Conservation (phyloP, 2,888 invertebrate genomes). For the Trachelus troglodyta region DNA sequence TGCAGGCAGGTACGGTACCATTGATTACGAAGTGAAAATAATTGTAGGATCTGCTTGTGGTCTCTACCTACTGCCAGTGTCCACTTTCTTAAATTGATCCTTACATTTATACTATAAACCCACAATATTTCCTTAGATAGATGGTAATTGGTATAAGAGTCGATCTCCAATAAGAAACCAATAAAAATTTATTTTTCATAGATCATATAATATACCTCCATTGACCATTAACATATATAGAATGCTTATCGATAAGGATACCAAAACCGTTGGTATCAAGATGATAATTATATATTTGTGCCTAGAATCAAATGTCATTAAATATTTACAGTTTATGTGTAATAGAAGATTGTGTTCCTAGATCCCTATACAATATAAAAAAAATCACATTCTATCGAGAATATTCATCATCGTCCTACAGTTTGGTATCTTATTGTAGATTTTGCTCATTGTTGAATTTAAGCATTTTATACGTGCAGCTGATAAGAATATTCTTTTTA, state of each 20-base stretch:
- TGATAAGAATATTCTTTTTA: constrained; percentile 4
- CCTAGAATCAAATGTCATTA: not conserved
- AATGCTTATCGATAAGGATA: not conserved
- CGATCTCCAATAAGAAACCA: not conserved
- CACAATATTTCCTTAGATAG: not conserved
- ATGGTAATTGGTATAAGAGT: not conserved
- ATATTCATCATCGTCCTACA: not conserved
- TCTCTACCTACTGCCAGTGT: not conserved
- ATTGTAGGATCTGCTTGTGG: not conserved
- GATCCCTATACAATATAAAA: not conserved
- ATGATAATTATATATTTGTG: not conserved
- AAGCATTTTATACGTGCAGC: constrained; percentile 14
- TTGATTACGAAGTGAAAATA: not conserved
- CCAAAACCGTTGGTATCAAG: not conserved
- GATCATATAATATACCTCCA: not conserved
- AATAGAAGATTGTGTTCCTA: not conserved
- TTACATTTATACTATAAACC: not conserved
- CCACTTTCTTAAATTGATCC: not conserved
- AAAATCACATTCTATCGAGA: not conserved
- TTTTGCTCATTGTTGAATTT: constrained; percentile 14
- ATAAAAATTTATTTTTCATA: not conserved
- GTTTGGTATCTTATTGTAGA: not conserved
- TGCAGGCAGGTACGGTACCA: not conserved
- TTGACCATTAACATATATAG: not conserved
- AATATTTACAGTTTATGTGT: not conserved